Evolutionary conservation across 2,797 vertebrate genomes (phyloP).

Genomic region (Epinephelus malabaricus): DNA sequence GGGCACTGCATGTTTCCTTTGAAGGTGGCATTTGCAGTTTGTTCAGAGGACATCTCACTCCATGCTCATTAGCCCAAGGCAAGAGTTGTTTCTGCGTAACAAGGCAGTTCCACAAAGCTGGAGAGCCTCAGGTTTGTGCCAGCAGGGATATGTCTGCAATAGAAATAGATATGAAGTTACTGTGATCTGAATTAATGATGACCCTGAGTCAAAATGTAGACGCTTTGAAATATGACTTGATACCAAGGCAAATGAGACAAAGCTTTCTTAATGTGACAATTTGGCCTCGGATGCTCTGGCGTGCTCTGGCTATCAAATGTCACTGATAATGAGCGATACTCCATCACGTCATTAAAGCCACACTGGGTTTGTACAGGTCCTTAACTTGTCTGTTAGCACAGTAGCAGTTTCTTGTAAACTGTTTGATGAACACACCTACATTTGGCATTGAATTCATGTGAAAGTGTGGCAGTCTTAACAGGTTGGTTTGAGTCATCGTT

Average conservation of each 20-base stretch:
- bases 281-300: background rate
- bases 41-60: slow-evolving; percentile 63
- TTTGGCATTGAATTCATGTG: slow-evolving; percentile 2
- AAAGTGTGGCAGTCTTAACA: slow-evolving; percentile 7
- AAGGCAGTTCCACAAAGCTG: slow-evolving; percentile 40
- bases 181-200: slow-evolving; percentile 38
- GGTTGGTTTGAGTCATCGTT: background rate
- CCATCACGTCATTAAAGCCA: background rate
- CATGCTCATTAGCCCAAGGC: slow-evolving; percentile 61
- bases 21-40: slow-evolving; percentile 70
- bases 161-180: slow-evolving; percentile 18
- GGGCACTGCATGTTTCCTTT: slow-evolving; percentile 64
- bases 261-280: slow-evolving; percentile 4
- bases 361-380: background rate
- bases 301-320: too few relatives aligned
- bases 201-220: background rate
- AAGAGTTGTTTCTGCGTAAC: slow-evolving; percentile 33
- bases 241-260: slow-evolving; percentile 13
- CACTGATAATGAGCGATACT: background rate
- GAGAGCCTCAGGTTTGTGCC: slow-evolving; percentile 17
- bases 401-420: background rate
- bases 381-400: background rate
- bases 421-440: background rate
- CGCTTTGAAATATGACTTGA: slow-evolving; percentile 17
- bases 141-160: slow-evolving; percentile 27